These are phyloP conservation scores for Apodemus sylvaticus DNA, from an alignment of 2,113 vertebrate species.

Conservation along the genomic window DNA sequence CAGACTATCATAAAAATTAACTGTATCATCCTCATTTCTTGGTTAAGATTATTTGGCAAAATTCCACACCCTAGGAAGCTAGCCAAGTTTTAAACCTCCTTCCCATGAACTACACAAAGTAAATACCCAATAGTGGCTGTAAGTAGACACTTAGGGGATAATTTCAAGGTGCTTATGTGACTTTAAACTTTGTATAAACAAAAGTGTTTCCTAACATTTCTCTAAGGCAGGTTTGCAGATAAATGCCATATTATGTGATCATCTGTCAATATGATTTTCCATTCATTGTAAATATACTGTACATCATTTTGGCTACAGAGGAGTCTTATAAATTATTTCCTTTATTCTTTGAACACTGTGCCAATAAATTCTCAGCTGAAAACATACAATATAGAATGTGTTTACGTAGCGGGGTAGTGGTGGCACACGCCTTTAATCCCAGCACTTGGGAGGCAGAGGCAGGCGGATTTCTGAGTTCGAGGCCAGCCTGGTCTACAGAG, in stretches of 20 bases:
- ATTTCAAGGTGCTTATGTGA: slow-evolving; percentile 16
- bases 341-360: not conserved
- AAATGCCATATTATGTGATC: not conserved
- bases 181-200: slow-evolving; percentile 27
- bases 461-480: no score
- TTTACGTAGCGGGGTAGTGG: no score
- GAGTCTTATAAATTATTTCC: not conserved
- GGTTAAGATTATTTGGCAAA: not conserved
- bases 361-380: not conserved
- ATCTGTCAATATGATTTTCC: slow-evolving; percentile 17
- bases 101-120: not conserved
- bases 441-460: no score
- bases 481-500: no score
- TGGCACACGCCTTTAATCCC: no score
- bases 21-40: slow-evolving; percentile 2
- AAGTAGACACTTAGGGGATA: not conserved
- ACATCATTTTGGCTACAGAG: not conserved
- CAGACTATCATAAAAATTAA: slow-evolving; percentile 31
- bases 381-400: not conserved
- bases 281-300: not conserved
- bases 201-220: slow-evolving; percentile 35
- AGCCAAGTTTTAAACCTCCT: slow-evolving; percentile 23
- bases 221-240: slow-evolving; percentile 11
- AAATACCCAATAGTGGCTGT: not conserved
- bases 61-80: not conserved